Percentiles rank a stretch among this genome's conserved stretches.
These are phyloP conservation scores for Clanis bilineata DNA, from an alignment of 2,888 invertebrate species.

Conservation along the genomic window DNA sequence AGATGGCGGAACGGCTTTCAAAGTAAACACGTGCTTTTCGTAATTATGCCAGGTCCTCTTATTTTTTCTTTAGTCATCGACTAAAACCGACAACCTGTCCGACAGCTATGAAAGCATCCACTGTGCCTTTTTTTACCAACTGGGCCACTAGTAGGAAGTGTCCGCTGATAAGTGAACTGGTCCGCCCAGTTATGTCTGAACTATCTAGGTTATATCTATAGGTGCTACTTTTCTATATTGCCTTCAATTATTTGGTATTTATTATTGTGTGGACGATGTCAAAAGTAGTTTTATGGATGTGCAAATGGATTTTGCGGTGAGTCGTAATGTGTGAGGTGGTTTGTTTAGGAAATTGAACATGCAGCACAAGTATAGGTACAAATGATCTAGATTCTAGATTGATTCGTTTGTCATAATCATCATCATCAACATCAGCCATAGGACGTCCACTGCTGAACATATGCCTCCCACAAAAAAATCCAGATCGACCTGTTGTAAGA, in stretches of 20 bases:
- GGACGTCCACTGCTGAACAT: too few species aligned
- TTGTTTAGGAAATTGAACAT: not conserved
- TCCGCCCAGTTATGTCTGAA: constrained; percentile 5
- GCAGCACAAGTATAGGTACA: not conserved
- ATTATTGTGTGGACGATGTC: constrained; percentile 1
- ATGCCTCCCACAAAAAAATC: too few species aligned
- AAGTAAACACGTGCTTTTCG: too few species aligned
- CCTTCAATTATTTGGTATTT: not conserved
- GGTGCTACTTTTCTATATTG: not conserved
- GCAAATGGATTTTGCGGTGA: not conserved
- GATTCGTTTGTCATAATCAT: not conserved
- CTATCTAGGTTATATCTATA: constrained; percentile 14
- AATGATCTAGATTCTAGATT: not conserved
- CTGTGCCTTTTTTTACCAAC: constrained; percentile 11
- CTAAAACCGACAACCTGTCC: constrained; percentile 4
- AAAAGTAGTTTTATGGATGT: not conserved
- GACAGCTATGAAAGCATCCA: constrained; percentile 2
- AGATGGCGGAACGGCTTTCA: too few species aligned
- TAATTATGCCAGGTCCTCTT: too few species aligned
- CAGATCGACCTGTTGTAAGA: too few species aligned
- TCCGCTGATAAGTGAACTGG: constrained; percentile 15
- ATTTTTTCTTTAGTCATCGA: too few species aligned
- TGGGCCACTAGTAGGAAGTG: constrained; percentile 16
- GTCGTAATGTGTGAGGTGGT: not conserved
- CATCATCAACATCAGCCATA: too few species aligned